These are phyloP conservation scores for Helicoverpa assulta DNA, from an alignment of 2,888 invertebrate species.

Conservation along the genomic window DNA sequence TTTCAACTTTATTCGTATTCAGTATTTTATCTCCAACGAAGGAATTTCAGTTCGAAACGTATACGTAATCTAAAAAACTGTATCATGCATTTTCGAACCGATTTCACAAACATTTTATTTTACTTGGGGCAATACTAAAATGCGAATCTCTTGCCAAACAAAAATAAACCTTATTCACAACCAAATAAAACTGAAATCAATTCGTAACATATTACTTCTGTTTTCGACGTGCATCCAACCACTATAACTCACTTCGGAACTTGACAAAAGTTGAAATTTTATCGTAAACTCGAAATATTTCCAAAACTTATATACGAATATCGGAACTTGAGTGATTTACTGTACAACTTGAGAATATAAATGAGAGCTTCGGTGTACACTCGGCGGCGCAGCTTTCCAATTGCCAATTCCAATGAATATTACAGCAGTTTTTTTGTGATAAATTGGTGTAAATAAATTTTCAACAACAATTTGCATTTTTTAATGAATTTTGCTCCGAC, in stretches of 20 bases:
- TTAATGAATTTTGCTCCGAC: conserved; percentile 7
- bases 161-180: conserved; percentile 34
- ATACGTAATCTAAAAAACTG: conserved; percentile 50
- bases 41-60: conserved; percentile 28
- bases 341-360: conserved; percentile 73
- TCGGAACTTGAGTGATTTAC: conserved; percentile 78
- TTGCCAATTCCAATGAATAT: conserved; percentile 60
- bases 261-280: conserved; percentile 82
- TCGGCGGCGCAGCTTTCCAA: conserved; percentile 47
- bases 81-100: conserved; percentile 54
- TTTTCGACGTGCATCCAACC: conserved; percentile 64
- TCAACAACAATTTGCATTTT: conserved; percentile 33
- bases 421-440: conserved; percentile 36
- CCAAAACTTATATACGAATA: conserved; percentile 68
- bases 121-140: conserved; percentile 54
- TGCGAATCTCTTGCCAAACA: conserved; percentile 26
- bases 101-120: conserved; percentile 63
- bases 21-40: conserved; percentile 30
- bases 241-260: conserved; percentile 76
- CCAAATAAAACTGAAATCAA: conserved; percentile 38
- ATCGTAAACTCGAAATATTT: conserved; percentile 79
- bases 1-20: conserved; percentile 33
- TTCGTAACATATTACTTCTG: conserved; percentile 45
- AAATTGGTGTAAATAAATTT: conserved; percentile 43
- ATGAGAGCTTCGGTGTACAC: conserved; percentile 59